Evolutionary conservation across 2,113 vertebrate genomes (phyloP).

Genomic region (Antechinus flavipes): DNA sequence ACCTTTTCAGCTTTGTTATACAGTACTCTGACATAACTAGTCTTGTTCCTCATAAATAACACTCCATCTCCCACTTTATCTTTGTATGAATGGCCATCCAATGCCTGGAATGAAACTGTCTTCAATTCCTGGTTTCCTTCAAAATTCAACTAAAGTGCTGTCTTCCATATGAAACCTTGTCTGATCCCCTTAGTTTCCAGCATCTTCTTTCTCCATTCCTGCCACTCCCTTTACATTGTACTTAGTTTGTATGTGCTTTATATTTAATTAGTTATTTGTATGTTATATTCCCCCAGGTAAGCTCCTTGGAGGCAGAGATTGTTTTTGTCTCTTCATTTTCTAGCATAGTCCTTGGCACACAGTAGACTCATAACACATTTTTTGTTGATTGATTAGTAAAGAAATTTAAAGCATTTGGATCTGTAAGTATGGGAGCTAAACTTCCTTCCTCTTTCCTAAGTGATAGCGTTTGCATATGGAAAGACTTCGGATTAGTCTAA

Average conservation of each 20-base stretch:
- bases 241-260: not conserved
- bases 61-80: not conserved
- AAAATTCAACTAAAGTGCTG: not conserved
- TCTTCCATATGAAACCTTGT: not conserved
- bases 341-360: not conserved
- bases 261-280: not conserved
- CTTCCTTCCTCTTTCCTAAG: not conserved
- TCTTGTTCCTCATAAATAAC: not conserved
- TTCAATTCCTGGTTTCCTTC: not conserved
- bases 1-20: not conserved
- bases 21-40: not conserved
- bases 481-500: not conserved
- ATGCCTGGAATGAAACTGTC: not conserved
- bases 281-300: not conserved
- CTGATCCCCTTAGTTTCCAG: not conserved
- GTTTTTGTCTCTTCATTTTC: not conserved
- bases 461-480: not conserved
- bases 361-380: not conserved
- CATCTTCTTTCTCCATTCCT: not conserved
- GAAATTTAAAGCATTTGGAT: not conserved
- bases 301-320: not conserved
- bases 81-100: not conserved
- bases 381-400: not conserved
- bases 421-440: not conserved
- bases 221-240: not conserved